Evolutionary conservation across 2,113 vertebrate genomes (phyloP).

Genomic region (Melozone crissalis): DNA sequence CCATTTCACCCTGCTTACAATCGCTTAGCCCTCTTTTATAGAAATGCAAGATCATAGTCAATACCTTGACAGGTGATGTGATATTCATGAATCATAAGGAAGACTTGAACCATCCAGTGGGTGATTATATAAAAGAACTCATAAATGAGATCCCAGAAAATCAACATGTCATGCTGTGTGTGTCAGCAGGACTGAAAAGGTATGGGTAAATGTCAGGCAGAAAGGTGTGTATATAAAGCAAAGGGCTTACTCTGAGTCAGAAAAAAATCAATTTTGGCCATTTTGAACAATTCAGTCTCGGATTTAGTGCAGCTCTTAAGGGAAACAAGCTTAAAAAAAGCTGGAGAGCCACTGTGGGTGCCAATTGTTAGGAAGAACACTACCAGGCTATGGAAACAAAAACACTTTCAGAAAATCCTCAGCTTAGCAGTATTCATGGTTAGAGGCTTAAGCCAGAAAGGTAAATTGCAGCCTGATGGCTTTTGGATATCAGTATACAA

Average conservation of each 20-base stretch:
- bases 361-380: not conserved
- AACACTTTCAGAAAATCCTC: not conserved
- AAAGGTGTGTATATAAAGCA: not conserved
- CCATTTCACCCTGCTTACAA: slow-evolving; percentile 28
- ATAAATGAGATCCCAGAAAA: slow-evolving; percentile 3
- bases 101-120: not conserved
- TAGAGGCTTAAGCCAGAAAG: not conserved
- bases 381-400: not conserved
- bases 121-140: not conserved
- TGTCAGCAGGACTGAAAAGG: not conserved
- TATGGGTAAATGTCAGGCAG: slow-evolving; percentile 3
- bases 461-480: not conserved
- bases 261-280: not conserved
- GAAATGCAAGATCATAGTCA: not conserved
- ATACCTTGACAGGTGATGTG: not conserved
- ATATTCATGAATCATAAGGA: not conserved
- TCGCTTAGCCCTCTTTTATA: slow-evolving; percentile 1
- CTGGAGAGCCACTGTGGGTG: not conserved
- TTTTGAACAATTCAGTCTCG: not conserved
- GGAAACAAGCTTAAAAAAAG: not conserved
- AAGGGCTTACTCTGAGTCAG: not conserved
- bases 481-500: not conserved
- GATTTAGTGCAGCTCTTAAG: not conserved
- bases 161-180: not conserved
- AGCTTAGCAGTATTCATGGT: not conserved